Conservation (phyloP, 2,797 vertebrate genomes). For the Hirundo rustica region DNA sequence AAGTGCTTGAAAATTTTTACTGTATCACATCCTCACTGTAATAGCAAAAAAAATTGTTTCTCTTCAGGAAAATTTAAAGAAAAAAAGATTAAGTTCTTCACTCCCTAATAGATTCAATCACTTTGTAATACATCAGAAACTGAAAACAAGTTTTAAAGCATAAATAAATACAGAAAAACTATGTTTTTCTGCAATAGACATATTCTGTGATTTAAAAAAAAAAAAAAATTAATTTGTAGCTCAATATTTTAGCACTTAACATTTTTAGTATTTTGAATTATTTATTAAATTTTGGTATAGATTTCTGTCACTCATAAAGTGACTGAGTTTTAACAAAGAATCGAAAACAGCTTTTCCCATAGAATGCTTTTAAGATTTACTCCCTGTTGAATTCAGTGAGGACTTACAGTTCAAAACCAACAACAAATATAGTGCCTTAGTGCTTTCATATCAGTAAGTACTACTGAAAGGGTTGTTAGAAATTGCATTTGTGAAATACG, state of each 20-base stretch:
- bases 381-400: not conserved
- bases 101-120: not conserved
- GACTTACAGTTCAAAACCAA: not conserved
- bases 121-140: not conserved
- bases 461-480: not conserved
- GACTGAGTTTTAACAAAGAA: not conserved
- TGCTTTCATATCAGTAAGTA: not conserved
- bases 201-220: not conserved
- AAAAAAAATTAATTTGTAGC: not conserved
- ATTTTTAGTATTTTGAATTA: not conserved
- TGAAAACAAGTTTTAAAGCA: not conserved
- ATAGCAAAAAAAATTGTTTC: not conserved
- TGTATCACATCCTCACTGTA: not conserved
- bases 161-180: not conserved
- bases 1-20: slow-evolving; percentile 15
- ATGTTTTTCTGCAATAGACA: not conserved
- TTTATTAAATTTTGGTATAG: not conserved
- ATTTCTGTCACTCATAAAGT: not conserved
- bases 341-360: not conserved
- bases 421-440: not conserved
- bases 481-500: not conserved
- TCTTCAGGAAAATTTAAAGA: not conserved
- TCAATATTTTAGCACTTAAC: not conserved
- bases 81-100: not conserved
- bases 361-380: not conserved